Percentiles rank a stretch among this genome's conserved stretches.
Conservation (phyloP, 2,888 invertebrate species). For the Dryobotodes eremita region DNA sequence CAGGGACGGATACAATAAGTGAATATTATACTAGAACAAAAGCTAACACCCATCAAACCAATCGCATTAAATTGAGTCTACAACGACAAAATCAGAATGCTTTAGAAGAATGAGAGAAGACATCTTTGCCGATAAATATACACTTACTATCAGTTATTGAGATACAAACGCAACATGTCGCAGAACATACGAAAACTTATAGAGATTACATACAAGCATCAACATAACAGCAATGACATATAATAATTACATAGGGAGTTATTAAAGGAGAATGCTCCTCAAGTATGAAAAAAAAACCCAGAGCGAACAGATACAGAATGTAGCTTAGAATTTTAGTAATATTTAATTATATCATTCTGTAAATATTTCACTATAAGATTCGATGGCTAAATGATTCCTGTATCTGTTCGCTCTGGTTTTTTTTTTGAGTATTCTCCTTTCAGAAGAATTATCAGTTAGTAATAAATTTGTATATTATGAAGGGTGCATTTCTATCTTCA, state of each 20-base stretch:
- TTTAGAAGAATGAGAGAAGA: background rate
- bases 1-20: background rate
- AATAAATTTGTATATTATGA: too few species aligned
- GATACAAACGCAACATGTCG: conserved; percentile 11
- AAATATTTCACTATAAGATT: too few species aligned
- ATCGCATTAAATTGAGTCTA: conserved; percentile 32
- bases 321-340: too few species aligned
- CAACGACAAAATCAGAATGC: conserved; percentile 32
- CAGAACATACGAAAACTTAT: conserved; percentile 19
- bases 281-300: too few species aligned
- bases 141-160: conserved; percentile 7
- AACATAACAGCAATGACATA: background rate
- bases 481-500: background rate
- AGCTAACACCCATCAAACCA: background rate
- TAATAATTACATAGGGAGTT: background rate
- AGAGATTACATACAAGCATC: background rate
- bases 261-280: too few species aligned
- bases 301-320: too few species aligned
- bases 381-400: too few species aligned
- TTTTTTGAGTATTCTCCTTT: too few species aligned
- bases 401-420: too few species aligned
- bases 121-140: conserved; percentile 31
- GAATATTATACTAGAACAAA: background rate
- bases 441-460: background rate
- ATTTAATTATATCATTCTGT: too few species aligned